Evolutionary conservation across 2,113 vertebrate genomes (phyloP).

Genomic region (Microtus montanus): DNA sequence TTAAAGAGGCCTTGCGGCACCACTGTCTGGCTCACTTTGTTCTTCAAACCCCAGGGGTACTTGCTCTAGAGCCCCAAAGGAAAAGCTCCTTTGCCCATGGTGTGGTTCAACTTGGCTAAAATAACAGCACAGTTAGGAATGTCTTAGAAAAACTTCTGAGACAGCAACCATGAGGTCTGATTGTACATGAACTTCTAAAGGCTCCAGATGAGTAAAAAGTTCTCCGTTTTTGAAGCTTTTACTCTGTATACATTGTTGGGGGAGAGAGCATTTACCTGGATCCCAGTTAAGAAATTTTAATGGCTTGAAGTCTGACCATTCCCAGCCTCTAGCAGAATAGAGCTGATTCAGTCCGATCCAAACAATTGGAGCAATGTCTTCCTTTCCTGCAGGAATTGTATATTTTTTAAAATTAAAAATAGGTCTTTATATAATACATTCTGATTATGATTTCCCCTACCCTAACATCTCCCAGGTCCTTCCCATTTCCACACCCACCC

Average conservation of each 20-base stretch:
- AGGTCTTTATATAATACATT: neutral
- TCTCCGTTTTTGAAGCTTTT: neutral
- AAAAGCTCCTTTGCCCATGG: neutral
- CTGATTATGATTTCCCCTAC: neutral
- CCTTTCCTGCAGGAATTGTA: slow-evolving; percentile 79
- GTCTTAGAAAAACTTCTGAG: neutral
- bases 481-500: neutral
- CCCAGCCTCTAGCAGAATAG: slow-evolving; percentile 93
- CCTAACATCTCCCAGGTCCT: neutral
- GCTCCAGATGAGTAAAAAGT: neutral
- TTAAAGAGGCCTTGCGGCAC: too few species aligned
- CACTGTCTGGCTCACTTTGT: neutral
- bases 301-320: slow-evolving; percentile 95
- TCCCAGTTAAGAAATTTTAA: slow-evolving; percentile 91
- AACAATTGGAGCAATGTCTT: slow-evolving; percentile 86
- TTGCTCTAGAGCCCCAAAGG: neutral
- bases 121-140: neutral
- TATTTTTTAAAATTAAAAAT: slow-evolving; percentile 14
- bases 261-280: slow-evolving; percentile 84
- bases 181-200: slow-evolving; percentile 33
- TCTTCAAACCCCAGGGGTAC: neutral
- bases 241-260: neutral
- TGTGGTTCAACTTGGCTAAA: neutral
- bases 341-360: slow-evolving; percentile 98
- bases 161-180: neutral